Conservation (phyloP, 2,888 invertebrate species). For the Meloe dianella region DNA sequence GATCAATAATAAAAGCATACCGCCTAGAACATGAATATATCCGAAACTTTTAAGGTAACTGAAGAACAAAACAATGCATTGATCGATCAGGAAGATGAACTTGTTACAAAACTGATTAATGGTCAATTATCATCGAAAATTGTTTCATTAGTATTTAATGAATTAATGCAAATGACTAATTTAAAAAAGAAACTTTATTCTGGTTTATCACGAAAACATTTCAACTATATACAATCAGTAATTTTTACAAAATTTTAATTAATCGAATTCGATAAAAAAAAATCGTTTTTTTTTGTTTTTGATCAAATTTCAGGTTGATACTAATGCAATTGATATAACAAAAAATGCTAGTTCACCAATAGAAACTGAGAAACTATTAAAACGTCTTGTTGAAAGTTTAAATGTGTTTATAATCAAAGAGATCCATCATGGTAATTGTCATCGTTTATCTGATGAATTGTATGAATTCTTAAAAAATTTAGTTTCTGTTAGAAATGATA, state of each 20-base stretch:
- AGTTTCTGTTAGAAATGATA: constrained; percentile 18
- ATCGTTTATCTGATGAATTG: constrained; percentile 42
- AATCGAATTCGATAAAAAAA: too few relatives aligned
- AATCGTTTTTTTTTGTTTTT: background rate
- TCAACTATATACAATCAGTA: constrained; percentile 19
- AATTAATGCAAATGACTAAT: constrained; percentile 35
- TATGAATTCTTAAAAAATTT: constrained; percentile 35
- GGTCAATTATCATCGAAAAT: constrained; percentile 43
- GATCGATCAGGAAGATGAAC: constrained; percentile 36
- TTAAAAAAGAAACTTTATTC: constrained; percentile 38
- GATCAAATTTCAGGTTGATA: constrained; percentile 17
- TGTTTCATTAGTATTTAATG: constrained; percentile 38
- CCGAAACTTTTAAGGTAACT: constrained; percentile 10
- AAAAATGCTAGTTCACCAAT: background rate
- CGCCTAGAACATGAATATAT: background rate
- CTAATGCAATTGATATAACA: constrained; percentile 23
- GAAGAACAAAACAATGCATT: constrained; percentile 15
- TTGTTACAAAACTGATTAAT: constrained; percentile 41
- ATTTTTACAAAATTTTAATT: background rate
- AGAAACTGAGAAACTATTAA: background rate
- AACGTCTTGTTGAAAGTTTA: constrained; percentile 24
- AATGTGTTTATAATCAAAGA: constrained; percentile 25
- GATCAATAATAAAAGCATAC: too few relatives aligned
- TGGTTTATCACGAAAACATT: constrained; percentile 33
- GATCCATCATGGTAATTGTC: constrained; percentile 29